Percentiles rank a stretch among this genome's conserved stretches.
Conservation (phyloP, 2,888 invertebrate species). For the Drosophila eohydei region DNA sequence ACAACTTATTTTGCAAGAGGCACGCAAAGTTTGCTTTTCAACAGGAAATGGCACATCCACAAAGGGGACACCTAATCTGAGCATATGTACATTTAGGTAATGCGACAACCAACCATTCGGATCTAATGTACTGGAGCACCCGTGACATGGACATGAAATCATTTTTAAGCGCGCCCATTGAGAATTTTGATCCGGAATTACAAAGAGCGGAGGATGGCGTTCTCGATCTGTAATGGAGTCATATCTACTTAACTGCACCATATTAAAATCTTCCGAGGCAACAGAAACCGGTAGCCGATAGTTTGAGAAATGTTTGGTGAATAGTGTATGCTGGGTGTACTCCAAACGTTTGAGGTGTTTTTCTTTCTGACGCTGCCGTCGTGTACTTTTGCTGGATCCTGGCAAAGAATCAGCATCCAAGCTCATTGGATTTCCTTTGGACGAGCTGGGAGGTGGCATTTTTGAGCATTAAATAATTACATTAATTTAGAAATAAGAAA, state of each 20-base stretch:
- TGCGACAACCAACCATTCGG: slow-evolving; percentile 48
- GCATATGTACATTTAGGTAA: slow-evolving; percentile 37
- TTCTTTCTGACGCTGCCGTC: slow-evolving; percentile 23
- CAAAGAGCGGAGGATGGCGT: slow-evolving; percentile 33
- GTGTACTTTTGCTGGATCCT: not conserved
- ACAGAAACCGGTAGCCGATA: slow-evolving; percentile 45
- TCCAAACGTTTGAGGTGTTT: slow-evolving; percentile 26
- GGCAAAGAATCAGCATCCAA: not conserved
- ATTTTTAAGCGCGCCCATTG: slow-evolving; percentile 41
- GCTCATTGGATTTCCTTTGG: not conserved
- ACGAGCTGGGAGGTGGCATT: slow-evolving; percentile 34
- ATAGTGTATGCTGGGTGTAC: not conserved
- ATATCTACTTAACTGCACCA: slow-evolving; percentile 37
- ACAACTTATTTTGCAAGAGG: slow-evolving; percentile 24
- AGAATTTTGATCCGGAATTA: slow-evolving; percentile 44
- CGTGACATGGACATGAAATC: slow-evolving; percentile 45
- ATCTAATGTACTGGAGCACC: slow-evolving; percentile 30
- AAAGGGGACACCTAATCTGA: slow-evolving; percentile 21
- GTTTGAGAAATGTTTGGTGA: slow-evolving; percentile 38
- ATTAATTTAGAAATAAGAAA: slow-evolving; percentile 19
- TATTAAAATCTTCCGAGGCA: slow-evolving; percentile 21
- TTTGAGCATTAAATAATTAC: not conserved
- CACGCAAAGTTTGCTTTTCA: slow-evolving; percentile 31
- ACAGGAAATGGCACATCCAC: slow-evolving; percentile 36
- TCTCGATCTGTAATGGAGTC: slow-evolving; percentile 31